Evolutionary conservation across 1,140 invertebrate species (phyloP), one percentile per base, ranked within the genome.

Genomic region (Drosophila simulans): DNA sequence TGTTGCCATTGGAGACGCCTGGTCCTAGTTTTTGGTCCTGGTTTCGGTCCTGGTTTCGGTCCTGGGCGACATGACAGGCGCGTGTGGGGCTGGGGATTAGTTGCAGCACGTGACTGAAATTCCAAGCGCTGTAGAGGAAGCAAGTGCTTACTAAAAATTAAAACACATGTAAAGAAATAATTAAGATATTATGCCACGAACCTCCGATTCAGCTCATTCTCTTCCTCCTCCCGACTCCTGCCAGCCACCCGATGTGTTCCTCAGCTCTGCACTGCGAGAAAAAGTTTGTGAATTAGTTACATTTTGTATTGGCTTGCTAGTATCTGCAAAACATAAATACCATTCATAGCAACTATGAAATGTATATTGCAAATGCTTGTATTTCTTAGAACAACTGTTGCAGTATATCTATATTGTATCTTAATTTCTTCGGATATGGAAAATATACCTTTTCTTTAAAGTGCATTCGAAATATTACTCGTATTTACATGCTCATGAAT

Each of bases 161-260:
- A 86, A 86, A 86, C 83, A 86, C 83, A 86, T 86, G 83, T 86
- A 86, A 86, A 82, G 83, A 86, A 86, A 88, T 86, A 86, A 86
- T 86, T 86, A 86, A 88, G 83, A 86, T 86, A 86, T 86, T 86
- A 86, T 81, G 71, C 73, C 73, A 75, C 70, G 82, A 77, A 78
- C 34, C 66, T 34, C 8, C 42, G 15, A 22, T 54, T 25, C 20
- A 15, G 22, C 25, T 27, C 5, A 1, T 5, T 7, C 27, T 27
- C 27, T 27, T 1, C 5, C 27, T 31, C 27, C 20, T 13, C 20
- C 17, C 34, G 13, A 22, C 5, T 13, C 15, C 13, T 8, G 20
- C 20, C 31, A 37, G 34, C 39, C 42, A 43, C 3, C 42, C 15
- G n/a, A 15, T 8, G 3, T 20, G 53, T 10, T 58, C 8, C 15